These are phyloP conservation scores for Volucella inanis DNA, from an alignment of 2,888 invertebrate genomes.

Conservation along the genomic window DNA sequence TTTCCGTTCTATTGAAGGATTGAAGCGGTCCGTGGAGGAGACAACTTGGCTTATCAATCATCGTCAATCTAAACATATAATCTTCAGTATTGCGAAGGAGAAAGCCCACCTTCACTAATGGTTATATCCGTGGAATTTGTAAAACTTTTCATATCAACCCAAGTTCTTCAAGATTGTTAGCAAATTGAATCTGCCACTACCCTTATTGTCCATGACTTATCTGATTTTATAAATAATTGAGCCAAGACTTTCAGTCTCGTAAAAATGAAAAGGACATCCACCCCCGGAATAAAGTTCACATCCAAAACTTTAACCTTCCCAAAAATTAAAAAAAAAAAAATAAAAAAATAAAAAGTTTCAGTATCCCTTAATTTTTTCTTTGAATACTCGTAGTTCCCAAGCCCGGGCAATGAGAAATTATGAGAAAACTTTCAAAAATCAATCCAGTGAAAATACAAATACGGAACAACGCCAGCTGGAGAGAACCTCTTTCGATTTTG, in stretches of 20 bases:
- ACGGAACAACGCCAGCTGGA: neutral
- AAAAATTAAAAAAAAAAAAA: too few species aligned
- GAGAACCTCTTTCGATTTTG: conserved; percentile 30
- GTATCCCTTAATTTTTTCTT: neutral
- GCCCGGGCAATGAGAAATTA: neutral
- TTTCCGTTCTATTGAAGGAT: too few species aligned
- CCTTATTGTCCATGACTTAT: conserved; percentile 6
- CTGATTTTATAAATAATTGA: conserved; percentile 9
- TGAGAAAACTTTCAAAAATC: conserved; percentile 21
- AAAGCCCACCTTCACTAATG: too few species aligned
- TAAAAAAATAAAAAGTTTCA: conserved; percentile 26
- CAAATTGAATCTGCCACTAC: neutral
- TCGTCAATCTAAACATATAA: too few species aligned
- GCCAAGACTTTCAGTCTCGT: neutral
- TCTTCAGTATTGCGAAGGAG: too few species aligned
- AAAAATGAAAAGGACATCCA: neutral
- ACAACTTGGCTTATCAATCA: too few species aligned
- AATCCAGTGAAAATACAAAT: conserved; percentile 45
- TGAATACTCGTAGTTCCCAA: neutral
- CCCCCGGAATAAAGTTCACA: neutral
- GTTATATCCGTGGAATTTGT: too few species aligned
- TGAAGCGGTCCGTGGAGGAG: too few species aligned
- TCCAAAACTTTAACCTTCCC: neutral
- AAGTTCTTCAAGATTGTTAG: neutral
- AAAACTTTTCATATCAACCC: too few species aligned